phyloP scores from a whole-genome alignment of 2,888 invertebrate species.

The Panopea generosa region DNA sequence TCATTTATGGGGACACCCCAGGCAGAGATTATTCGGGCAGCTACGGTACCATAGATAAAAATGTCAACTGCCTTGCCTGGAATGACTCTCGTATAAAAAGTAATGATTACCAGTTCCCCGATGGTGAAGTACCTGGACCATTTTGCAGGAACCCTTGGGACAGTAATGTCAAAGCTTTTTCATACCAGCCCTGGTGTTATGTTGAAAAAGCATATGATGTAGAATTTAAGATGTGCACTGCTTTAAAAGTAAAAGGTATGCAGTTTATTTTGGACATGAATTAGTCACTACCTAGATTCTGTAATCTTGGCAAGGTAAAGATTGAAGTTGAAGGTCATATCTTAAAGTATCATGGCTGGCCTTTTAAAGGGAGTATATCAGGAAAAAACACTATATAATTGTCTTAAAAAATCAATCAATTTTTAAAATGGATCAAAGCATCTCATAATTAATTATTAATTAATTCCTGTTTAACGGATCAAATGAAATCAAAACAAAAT shows the following conservation, averaged over 20 bases:
- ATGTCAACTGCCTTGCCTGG: constrained; percentile 59
- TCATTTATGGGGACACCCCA: constrained; percentile 62
- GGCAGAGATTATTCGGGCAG: constrained; percentile 66
- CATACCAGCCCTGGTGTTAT: constrained; percentile 57
- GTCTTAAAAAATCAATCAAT: too few species aligned
- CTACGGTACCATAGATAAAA: constrained; percentile 27
- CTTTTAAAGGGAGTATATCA: too few species aligned
- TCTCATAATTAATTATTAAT: too few species aligned
- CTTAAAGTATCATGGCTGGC: too few species aligned
- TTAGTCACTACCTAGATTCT: too few species aligned
- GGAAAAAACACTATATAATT: too few species aligned
- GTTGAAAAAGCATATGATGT: constrained; percentile 6
- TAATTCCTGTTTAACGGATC: too few species aligned
- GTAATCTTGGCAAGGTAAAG: too few species aligned
- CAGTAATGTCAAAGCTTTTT: constrained; percentile 4
- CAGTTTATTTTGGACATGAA: too few species aligned
- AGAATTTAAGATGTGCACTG: constrained; percentile 17
- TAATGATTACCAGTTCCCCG: constrained; percentile 46
- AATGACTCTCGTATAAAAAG: constrained; percentile 38
- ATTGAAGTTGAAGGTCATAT: too few species aligned
- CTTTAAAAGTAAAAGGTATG: constrained; percentile 24
- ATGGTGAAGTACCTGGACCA: constrained; percentile 58
- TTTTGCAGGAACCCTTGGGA: constrained; percentile 61
- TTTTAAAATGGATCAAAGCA: too few species aligned
- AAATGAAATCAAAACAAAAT: too few species aligned